These are phyloP conservation scores for Sebastes trivittatus DNA, from an alignment of 2,797 vertebrate species.

Conservation along the genomic window DNA sequence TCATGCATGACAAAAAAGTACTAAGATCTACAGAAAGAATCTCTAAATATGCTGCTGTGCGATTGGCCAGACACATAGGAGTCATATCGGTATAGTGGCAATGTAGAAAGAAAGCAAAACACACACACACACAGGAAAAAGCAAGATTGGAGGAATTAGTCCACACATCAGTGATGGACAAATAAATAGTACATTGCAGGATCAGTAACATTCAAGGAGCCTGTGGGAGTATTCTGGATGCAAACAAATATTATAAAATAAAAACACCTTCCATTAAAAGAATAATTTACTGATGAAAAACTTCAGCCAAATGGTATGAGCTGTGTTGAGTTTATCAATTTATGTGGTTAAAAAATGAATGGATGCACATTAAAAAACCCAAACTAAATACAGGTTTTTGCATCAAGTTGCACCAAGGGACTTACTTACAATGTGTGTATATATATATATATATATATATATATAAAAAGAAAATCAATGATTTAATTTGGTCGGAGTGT, in stretches of 20 bases:
- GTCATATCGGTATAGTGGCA: background rate
- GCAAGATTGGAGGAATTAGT: slow-evolving; percentile 44
- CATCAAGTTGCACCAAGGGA: slow-evolving; percentile 22
- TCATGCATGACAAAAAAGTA: slow-evolving; percentile 40
- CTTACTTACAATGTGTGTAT: background rate
- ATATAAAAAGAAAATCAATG: slow-evolving; percentile 11
- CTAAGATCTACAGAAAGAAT: slow-evolving; percentile 27
- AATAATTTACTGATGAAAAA: slow-evolving; percentile 28
- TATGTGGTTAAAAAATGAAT: background rate
- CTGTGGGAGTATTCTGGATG: slow-evolving; percentile 20
- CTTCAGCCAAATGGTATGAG: background rate
- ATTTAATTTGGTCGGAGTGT: slow-evolving; percentile 69
- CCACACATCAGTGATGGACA: slow-evolving; percentile 57
- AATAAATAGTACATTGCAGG: slow-evolving; percentile 75
- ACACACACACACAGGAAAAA: slow-evolving; percentile 28
- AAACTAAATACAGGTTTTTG: slow-evolving; percentile 10
- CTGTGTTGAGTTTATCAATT: background rate
- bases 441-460: slow-evolving; percentile 4
- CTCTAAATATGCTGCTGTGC: slow-evolving; percentile 30
- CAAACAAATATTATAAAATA: background rate
- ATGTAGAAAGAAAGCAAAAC: slow-evolving; percentile 44
- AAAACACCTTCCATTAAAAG: slow-evolving; percentile 22
- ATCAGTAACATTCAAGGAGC: slow-evolving; percentile 74
- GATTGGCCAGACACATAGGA: slow-evolving; percentile 13
- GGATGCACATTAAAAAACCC: slow-evolving; percentile 4